Evolutionary conservation across 2,113 vertebrate genomes (phyloP), one percentile per base, ranked within the genome.

Genomic region (Cyprinodon variegatus): DNA sequence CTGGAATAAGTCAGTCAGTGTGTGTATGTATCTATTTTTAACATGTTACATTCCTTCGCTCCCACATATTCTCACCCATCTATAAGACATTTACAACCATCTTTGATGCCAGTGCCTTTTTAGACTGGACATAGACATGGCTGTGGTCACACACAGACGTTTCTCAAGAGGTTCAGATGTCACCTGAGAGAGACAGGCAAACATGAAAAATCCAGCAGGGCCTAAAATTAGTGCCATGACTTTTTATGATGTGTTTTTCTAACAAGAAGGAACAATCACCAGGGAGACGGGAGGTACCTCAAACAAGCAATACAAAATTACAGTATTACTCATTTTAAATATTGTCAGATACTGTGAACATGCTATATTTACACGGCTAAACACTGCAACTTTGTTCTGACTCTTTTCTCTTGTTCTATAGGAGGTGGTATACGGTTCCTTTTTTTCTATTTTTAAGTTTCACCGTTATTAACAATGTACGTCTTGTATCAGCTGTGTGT

Each of bases 11-110:
- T 88, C 11, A 20, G 74, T 70, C 61, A 64, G 75, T 68, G 77
- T 79, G 85, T 78, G 82, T 72, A 85, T 76, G 81, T 74, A 85
- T 93, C 93, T 94, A 93, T 94, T 94, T 94, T 93, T 94, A 91
- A 94, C 93, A 89, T 93, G 92, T 85, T 85, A 94, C 93, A 95
- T 95, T 94, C 94, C 92, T 92, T 93, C 88, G 53, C 88, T 80
- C 71, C 85, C 76, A 93, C 88, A 93, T 93, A 91, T 94, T 95
- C 93, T 94, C 93, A 89, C 94, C 91, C 91, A 89, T 93, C 90
- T 93, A 94, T 94, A 94, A 94, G 92, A 94, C 91, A 93, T 94
- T 93, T 94, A 92, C 91, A 89, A 82, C 81, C 86, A 94, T 93
- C 93, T 95, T 95, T 95, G 94, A 94, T 95, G 93, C 87, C 79